These are phyloP conservation scores for Blera fallax DNA, from an alignment of 2,888 invertebrate species.

Conservation along the genomic window DNA sequence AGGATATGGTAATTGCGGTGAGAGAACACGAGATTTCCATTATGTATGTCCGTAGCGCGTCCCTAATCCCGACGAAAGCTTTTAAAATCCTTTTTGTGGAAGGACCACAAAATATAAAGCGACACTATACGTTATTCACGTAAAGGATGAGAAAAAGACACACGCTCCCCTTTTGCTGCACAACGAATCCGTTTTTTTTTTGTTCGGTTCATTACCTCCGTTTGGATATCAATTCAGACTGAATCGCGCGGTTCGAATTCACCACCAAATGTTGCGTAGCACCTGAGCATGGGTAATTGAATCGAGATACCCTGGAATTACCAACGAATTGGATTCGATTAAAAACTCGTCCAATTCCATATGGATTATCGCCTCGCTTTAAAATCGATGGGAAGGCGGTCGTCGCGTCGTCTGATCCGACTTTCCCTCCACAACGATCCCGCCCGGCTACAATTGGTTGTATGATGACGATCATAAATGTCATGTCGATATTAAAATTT, in stretches of 20 bases:
- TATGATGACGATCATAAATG: conserved; percentile 74
- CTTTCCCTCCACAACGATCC: background rate
- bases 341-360: background rate
- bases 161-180: background rate
- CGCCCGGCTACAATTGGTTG: conserved; percentile 2
- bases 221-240: conserved; percentile 22
- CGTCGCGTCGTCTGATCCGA: background rate
- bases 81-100: conserved; percentile 26
- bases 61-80: conserved; percentile 15
- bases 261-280: background rate
- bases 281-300: conserved; percentile 36
- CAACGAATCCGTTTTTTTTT: background rate
- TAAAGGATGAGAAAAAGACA: background rate
- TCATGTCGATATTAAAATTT: conserved; percentile 76
- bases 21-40: conserved; percentile 50
- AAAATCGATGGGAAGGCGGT: background rate
- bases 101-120: background rate
- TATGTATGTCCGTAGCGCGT: background rate
- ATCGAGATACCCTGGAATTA: conserved; percentile 9
- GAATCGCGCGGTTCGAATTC: background rate
- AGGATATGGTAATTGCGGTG: conserved; percentile 38
- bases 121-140: background rate
- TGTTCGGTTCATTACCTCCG: conserved; percentile 46
- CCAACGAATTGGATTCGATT: conserved; percentile 2
- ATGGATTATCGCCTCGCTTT: background rate